phyloP scores from a whole-genome alignment of 2,797 vertebrate species.

The Nyctalus aviator region DNA sequence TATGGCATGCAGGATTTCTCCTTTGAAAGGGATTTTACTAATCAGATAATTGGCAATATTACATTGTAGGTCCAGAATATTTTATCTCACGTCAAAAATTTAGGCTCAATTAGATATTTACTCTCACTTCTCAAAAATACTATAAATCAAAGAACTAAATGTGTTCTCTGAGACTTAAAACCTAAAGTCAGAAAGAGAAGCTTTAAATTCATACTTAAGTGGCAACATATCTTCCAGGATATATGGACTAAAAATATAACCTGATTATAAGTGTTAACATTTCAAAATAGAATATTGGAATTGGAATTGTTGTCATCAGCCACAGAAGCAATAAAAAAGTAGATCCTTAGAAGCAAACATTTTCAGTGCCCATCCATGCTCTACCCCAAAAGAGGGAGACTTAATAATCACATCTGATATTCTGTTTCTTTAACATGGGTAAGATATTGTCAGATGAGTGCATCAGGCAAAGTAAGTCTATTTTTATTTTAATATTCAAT shows the following conservation, averaged over 20 bases:
- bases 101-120: neutral
- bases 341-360: neutral
- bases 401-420: neutral
- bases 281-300: slow-evolving; percentile 1
- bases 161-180: neutral
- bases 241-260: neutral
- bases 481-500: neutral
- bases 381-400: neutral
- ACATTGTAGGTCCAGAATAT: neutral
- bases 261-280: neutral
- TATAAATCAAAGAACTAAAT: neutral
- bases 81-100: neutral
- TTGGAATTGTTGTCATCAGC: neutral
- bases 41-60: neutral
- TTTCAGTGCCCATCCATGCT: neutral
- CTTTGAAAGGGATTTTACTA: neutral
- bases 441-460: neutral
- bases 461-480: neutral
- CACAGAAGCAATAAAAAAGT: neutral
- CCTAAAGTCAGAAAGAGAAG: neutral
- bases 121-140: neutral
- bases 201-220: neutral
- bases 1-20: neutral
- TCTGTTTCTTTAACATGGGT: neutral
- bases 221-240: neutral